These are phyloP conservation scores for Phrynosoma blainvillii DNA, from an alignment of 2,113 vertebrate species.

Conservation along the genomic window DNA sequence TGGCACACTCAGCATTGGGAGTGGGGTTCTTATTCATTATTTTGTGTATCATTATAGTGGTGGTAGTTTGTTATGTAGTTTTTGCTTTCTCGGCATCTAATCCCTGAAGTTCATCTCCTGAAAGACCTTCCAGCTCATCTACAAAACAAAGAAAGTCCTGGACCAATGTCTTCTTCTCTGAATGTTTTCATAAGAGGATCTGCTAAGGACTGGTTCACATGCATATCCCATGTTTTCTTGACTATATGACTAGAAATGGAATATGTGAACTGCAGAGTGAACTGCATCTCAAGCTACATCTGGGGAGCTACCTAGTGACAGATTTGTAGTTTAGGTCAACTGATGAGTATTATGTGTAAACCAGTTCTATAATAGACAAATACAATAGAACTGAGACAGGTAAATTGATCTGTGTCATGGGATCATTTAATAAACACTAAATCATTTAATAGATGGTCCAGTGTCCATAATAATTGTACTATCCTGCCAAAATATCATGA, in stretches of 20 bases:
- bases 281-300: neutral
- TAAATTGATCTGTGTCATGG: neutral
- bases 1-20: slow-evolving; percentile 47
- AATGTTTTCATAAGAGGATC: neutral
- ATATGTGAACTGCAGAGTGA: neutral
- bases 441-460: neutral
- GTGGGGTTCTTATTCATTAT: slow-evolving; percentile 42
- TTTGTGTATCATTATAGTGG: slow-evolving; percentile 11
- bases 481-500: neutral
- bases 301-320: neutral
- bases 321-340: neutral
- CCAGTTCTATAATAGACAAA: neutral
- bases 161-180: neutral
- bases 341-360: neutral
- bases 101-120: neutral
- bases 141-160: neutral
- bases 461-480: neutral
- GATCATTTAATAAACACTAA: neutral
- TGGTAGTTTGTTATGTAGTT: neutral
- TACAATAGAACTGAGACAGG: neutral
- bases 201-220: neutral
- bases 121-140: neutral
- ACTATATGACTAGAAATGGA: no score
- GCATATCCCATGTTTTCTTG: neutral
- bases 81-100: accelerated